phyloP scores from a whole-genome alignment of 2,888 invertebrate genomes.

The Amblyjoppa proteus region DNA sequence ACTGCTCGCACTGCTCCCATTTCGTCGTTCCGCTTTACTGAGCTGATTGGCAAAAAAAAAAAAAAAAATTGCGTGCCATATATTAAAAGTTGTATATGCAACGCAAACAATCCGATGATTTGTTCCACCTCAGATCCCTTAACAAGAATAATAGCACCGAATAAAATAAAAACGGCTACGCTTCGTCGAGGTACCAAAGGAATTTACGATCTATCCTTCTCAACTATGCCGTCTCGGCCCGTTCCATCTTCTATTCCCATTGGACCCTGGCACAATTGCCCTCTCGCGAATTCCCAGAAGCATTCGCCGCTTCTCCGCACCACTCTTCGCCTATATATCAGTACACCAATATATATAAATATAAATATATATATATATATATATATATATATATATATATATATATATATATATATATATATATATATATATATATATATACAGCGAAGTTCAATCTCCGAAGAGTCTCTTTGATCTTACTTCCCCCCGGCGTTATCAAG shows the following conservation, averaged over 20 bases:
- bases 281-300: slow-evolving; percentile 49
- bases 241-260: slow-evolving; percentile 11
- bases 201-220: neutral
- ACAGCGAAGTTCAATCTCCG: slow-evolving; percentile 64
- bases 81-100: neutral
- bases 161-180: neutral
- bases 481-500: slow-evolving; percentile 67
- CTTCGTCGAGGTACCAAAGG: neutral
- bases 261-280: slow-evolving; percentile 46
- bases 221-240: slow-evolving; percentile 7
- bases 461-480: slow-evolving; percentile 69
- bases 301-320: slow-evolving; percentile 25
- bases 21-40: neutral
- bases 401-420: slow-evolving; percentile 3
- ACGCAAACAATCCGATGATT: neutral
- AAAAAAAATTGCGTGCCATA: neutral
- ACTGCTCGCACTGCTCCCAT: neutral
- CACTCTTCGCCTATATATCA: neutral
- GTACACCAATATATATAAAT: neutral
- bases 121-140: neutral
- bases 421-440: slow-evolving; percentile 5
- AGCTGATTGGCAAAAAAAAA: neutral
- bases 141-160: neutral
- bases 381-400: slow-evolving; percentile 7
- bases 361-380: slow-evolving; percentile 14